Base-by-base conservation (phyloP, 2,113 vertebrate genomes). In the Neomonachus schauinslandi region DNA sequence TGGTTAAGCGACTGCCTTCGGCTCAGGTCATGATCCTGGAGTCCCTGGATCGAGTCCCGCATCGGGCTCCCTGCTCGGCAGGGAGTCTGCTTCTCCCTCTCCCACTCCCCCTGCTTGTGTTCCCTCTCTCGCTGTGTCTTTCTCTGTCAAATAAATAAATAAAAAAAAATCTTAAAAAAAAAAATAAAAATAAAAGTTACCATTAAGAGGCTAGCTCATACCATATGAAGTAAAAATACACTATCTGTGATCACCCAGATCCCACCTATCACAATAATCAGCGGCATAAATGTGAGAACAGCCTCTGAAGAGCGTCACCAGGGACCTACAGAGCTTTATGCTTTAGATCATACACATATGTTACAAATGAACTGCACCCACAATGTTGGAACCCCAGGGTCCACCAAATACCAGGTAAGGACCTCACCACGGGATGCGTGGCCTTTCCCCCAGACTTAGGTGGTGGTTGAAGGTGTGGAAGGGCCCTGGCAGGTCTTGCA, bases 241-340 rank as follows among this genome's bases (percentile, higher is more conserved):
- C 87, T 63, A 77, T 89, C 97, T 95, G 15, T 94, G 95, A 97
- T 96, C 91, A 95, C 89, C 95, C 86, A 97, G 93, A 46, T 86
- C 89, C 39, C 74, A 72, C 85, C 74, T 91, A 86, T 97, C 97
- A 86, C 96, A 97, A 84, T 98, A 98, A 97, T 91, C 92, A 91
- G 59, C 95, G 81, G 97, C 98, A 97, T 63, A 97, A 96, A 97
- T 77, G 97, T 97, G 97, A 98, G 98, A 98, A 98, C 93, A 97
- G 95, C 92, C 46, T 94, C 88, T 3, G 63, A 91, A 81, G 31
- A 76, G 72, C 4, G 2, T 65, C 36, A 55, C 21, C 11, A 2
- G 51, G 63, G 46, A 16, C 15, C 76, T 91, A 53, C 6, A 33
- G 55, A 80, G 71, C n/a, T 82, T 55, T 82, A 55, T 71, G 57